Conservation (phyloP, 1,140 invertebrate species). For the Hylaeus volcanicus region DNA sequence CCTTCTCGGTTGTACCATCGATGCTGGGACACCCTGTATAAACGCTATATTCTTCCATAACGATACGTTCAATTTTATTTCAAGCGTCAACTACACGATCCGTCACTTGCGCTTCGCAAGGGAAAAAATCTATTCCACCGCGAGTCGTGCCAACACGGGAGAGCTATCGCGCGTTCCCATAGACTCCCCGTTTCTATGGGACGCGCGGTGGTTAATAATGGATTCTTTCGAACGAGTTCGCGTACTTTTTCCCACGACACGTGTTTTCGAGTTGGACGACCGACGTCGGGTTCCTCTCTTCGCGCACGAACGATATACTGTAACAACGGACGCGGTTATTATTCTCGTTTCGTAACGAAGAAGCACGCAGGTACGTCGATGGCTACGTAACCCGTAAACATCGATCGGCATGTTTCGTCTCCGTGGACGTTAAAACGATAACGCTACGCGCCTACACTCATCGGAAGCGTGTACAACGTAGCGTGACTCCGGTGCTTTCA, state of each 20-base stretch:
- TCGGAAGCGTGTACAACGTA: slow-evolving; percentile 73
- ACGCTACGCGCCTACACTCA: slow-evolving; percentile 45
- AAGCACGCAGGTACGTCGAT: neutral
- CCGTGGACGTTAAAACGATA: slow-evolving; percentile 4
- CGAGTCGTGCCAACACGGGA: too few relatives aligned
- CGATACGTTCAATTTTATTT: too few relatives aligned
- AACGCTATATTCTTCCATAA: too few relatives aligned
- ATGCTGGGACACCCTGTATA: too few relatives aligned
- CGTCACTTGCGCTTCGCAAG: too few relatives aligned
- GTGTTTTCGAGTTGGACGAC: neutral
- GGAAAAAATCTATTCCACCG: neutral
- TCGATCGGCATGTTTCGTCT: neutral
- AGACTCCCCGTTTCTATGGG: neutral
- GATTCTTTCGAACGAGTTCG: neutral
- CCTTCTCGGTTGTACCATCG: too few relatives aligned
- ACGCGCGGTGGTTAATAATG: neutral
- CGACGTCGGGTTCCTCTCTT: too few relatives aligned
- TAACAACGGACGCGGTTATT: neutral
- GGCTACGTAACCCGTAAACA: neutral
- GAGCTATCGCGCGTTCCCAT: neutral
- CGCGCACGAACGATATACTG: too few relatives aligned
- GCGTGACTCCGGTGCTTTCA: slow-evolving; percentile 74
- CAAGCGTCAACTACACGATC: too few relatives aligned
- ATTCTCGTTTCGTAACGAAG: neutral
- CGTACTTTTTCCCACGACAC: neutral